Base-by-base conservation (phyloP, 2,113 vertebrate genomes). In the Chloroceryle aenea region DNA sequence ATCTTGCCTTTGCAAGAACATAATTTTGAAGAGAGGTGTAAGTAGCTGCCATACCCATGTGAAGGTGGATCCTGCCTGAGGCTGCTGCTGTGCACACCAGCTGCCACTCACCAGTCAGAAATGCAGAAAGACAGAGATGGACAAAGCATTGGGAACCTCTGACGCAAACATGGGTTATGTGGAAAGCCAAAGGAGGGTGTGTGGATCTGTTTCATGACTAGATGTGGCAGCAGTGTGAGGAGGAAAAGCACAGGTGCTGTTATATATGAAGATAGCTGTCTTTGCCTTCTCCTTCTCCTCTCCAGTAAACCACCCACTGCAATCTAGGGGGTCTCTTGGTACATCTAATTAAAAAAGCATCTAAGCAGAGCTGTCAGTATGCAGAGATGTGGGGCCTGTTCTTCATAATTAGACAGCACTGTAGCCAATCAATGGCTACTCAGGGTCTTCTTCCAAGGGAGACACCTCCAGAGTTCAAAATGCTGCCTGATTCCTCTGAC, bases 31-130 rank as follows among this genome's bases (percentile, higher is more conserved):
- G 34, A 66, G 61, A 85, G 3, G 5, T 36, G n/a, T 15, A 27
- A 0, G 1, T 23, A 34, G 53, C 47, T 91, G 67, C 17, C 1
- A 0, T n/a, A 13, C 42, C 38, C 63, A 29, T 20, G 32, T 40
- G 42, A 27, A 53, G 20, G 29, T 25, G 36, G 29, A 32, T 62
- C 23, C 61, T 55, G 26, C 36, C 23, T 45, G 77, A 67, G 47
- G 40, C 59, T 85, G 45, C 50, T 64, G n/a, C 34, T 36, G 32
- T 30, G 56, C 6, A 3, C 18, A 27, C 34, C 56, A 55, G 50
- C 67, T 38, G 14, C 43, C 25, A 38, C 27, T 85, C 3, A 0
- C 9, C 9, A 2, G 42, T 19, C 74, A 85, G 69, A 73, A 74
- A 47, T 22, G 14, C 0, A 0, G 30, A 52, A 88, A 68, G 14